Evolutionary conservation across 2,113 vertebrate genomes (phyloP).

Genomic region (Cynopterus brachyotis): DNA sequence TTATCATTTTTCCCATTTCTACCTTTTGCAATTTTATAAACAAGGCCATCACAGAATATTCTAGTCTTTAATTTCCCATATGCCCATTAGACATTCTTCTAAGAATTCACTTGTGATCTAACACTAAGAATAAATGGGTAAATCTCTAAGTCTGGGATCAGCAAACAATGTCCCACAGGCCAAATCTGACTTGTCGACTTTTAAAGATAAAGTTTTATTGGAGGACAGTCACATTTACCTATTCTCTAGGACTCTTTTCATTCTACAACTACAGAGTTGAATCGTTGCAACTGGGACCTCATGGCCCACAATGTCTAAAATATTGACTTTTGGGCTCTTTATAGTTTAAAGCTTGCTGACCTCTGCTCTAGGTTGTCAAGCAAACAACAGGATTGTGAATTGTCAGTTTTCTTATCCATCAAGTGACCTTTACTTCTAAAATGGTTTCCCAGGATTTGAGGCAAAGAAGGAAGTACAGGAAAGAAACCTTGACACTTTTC

Average conservation of each 20-base stretch:
- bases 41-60: not conserved
- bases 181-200: not conserved
- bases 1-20: not conserved
- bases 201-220: not conserved
- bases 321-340: not conserved
- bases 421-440: not conserved
- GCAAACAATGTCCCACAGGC: not conserved
- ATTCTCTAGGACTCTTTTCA: not conserved
- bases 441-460: not conserved
- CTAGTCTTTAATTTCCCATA: not conserved
- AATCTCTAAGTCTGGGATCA: not conserved
- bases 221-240: not conserved
- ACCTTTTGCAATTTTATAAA: not conserved
- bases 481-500: not conserved
- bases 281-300: not conserved
- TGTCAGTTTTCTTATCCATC: not conserved
- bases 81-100: not conserved
- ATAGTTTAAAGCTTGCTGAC: not conserved
- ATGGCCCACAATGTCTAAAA: not conserved
- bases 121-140: not conserved
- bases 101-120: not conserved
- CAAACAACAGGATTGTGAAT: not conserved
- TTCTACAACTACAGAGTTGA: not conserved
- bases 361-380: not conserved
- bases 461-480: not conserved